Conservation (phyloP, 2,888 invertebrate genomes). For the Tineola bisselliella region DNA sequence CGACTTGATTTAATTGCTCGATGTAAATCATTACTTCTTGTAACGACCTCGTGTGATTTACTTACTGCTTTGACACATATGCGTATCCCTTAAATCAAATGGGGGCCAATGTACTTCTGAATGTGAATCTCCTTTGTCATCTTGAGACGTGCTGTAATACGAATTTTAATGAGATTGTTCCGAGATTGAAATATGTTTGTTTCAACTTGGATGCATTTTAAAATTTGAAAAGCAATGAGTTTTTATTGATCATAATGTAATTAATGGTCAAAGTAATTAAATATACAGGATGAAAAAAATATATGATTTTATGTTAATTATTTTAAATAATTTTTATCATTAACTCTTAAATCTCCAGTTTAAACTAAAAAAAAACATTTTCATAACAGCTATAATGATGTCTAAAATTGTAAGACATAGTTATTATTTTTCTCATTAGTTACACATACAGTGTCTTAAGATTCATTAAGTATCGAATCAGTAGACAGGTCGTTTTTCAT, state of each 20-base stretch:
- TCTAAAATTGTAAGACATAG: neutral
- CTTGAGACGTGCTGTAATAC: conserved; percentile 40
- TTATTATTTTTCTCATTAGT: conserved; percentile 46
- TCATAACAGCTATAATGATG: neutral
- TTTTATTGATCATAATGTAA: neutral
- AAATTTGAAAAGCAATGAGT: neutral
- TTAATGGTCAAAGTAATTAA: neutral
- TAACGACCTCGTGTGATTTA: conserved; percentile 59
- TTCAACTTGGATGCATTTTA: neutral
- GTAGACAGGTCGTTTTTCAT: conserved; percentile 52
- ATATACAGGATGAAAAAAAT: too few relatives aligned
- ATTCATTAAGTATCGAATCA: conserved; percentile 52
- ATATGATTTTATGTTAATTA: too few relatives aligned
- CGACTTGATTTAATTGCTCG: conserved; percentile 54
- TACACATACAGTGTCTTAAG: conserved; percentile 40
- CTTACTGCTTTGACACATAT: conserved; percentile 55
- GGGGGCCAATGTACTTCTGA: conserved; percentile 27
- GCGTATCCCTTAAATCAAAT: conserved; percentile 23
- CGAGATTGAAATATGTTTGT: conserved; percentile 34
- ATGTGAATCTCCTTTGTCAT: conserved; percentile 47
- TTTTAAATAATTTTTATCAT: too few relatives aligned
- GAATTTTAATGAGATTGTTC: conserved; percentile 53
- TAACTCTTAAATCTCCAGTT: too few relatives aligned
- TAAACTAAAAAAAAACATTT: neutral
- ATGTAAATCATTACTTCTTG: conserved; percentile 59